Percentiles rank a stretch among this genome's conserved stretches.
Evolutionary conservation across 2,888 invertebrate genomes (phyloP).

Genomic region (Cacoxenus indagator): DNA sequence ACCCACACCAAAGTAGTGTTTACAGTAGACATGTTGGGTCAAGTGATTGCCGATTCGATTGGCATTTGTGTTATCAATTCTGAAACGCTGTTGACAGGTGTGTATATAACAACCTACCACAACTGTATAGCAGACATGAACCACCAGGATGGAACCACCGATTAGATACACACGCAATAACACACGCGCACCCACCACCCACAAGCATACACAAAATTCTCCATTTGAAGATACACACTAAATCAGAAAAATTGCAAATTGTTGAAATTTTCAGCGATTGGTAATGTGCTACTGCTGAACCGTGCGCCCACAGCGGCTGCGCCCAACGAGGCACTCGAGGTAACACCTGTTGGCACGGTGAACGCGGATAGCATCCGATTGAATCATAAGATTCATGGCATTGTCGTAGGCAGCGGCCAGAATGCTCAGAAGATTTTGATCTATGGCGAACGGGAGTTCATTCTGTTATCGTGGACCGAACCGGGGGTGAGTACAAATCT

Average conservation of each 20-base stretch:
- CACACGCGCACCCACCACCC: no score
- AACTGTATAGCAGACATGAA: no score
- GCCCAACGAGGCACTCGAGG: slow-evolving; percentile 23
- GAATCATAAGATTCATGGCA: slow-evolving; percentile 40
- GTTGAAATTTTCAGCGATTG: slow-evolving; percentile 37
- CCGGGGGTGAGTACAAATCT: not conserved
- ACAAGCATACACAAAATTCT: no score
- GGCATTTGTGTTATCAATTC: slow-evolving; percentile 38
- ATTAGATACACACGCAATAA: no score
- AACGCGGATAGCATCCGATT: not conserved
- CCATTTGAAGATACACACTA: not conserved
- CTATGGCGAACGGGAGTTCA: slow-evolving; percentile 44
- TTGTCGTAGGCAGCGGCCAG: slow-evolving; percentile 20
- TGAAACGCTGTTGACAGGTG: slow-evolving; percentile 38
- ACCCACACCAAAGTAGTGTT: no score
- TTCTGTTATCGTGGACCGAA: slow-evolving; percentile 28
- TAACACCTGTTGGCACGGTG: not conserved
- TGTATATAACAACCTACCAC: no score
- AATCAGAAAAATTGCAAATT: not conserved
- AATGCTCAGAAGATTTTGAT: slow-evolving; percentile 28
- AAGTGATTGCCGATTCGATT: slow-evolving; percentile 43
- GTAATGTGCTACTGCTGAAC: slow-evolving; percentile 44
- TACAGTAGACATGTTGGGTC: not conserved
- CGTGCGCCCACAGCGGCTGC: slow-evolving; percentile 6
- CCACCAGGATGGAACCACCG: no score